phyloP scores from a whole-genome alignment of 2,113 vertebrate genomes.

The Phylloscopus whistleri region DNA sequence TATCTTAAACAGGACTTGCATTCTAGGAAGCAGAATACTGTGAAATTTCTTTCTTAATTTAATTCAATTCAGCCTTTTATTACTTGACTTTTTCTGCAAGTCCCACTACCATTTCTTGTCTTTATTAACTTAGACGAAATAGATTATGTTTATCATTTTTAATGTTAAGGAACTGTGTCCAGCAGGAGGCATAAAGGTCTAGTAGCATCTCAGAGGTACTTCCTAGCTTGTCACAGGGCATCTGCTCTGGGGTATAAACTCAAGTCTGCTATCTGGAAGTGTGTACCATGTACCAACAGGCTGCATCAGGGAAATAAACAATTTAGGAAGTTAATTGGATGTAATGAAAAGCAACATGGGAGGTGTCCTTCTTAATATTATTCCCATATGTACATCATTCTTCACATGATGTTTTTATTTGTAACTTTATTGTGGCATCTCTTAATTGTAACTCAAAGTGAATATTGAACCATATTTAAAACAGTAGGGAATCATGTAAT shows the following conservation, averaged over 20 bases:
- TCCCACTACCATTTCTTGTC: background rate
- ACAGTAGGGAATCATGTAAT: background rate
- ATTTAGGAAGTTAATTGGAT: background rate
- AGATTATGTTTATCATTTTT: background rate
- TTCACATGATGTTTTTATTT: background rate
- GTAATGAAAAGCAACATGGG: background rate
- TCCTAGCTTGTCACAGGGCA: background rate
- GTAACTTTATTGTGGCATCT: background rate
- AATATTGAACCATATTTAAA: background rate
- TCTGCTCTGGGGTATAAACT: background rate
- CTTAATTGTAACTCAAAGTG: background rate
- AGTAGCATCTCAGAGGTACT: background rate
- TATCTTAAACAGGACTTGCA: background rate
- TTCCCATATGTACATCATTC: background rate
- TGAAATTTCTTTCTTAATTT: background rate
- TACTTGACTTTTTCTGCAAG: background rate
- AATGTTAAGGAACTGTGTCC: background rate
- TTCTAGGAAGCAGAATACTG: background rate
- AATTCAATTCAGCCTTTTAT: background rate
- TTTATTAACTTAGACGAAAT: background rate
- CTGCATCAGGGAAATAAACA: background rate
- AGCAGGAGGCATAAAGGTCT: background rate
- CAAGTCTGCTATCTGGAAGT: background rate
- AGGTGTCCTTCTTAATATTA: background rate
- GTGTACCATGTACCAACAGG: background rate